Conservation (phyloP, 2,888 invertebrate genomes). For the Arenicola marina region DNA sequence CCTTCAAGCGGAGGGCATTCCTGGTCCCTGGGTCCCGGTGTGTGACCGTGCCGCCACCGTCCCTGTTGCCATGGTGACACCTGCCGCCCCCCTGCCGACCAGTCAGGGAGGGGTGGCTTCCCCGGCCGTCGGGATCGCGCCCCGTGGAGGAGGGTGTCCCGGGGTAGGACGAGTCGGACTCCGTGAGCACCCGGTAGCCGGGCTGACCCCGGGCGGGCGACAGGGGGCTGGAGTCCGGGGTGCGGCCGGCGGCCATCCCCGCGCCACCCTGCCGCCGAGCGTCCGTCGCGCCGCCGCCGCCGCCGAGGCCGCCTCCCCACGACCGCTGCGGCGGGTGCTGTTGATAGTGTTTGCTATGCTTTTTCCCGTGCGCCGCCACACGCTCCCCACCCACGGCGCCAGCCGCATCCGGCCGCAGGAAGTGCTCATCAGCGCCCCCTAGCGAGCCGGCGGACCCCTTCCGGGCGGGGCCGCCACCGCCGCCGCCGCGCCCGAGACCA, state of each 20-base stretch:
- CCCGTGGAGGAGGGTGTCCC: not conserved
- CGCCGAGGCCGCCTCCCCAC: not conserved
- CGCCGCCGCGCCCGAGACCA: not conserved
- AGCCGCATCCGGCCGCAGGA: no score
- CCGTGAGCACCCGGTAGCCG: not conserved
- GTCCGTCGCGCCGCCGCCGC: slow-evolving; percentile 2
- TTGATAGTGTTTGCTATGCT: not conserved
- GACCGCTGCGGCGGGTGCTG: not conserved
- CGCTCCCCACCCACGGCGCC: no score
- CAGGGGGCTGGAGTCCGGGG: slow-evolving; percentile 8
- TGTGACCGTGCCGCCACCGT: no score
- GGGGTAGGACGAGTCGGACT: not conserved
- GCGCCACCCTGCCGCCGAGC: slow-evolving; percentile 2
- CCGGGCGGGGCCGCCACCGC: not conserved
- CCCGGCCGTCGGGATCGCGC: slow-evolving; percentile 3
- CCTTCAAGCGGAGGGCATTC: no score
- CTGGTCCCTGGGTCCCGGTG: no score
- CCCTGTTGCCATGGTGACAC: not conserved
- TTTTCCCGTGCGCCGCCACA: no score
- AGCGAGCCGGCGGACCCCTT: no score
- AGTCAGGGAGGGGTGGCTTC: no score
- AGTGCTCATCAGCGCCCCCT: no score
- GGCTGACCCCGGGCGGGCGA: slow-evolving; percentile 6
- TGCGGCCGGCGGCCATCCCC: slow-evolving; percentile 10
- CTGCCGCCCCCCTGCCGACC: no score